Evolutionary conservation across 2,888 invertebrate genomes (phyloP), one percentile per base, ranked within the genome.

Genomic region (Temnothorax ravouxi): DNA sequence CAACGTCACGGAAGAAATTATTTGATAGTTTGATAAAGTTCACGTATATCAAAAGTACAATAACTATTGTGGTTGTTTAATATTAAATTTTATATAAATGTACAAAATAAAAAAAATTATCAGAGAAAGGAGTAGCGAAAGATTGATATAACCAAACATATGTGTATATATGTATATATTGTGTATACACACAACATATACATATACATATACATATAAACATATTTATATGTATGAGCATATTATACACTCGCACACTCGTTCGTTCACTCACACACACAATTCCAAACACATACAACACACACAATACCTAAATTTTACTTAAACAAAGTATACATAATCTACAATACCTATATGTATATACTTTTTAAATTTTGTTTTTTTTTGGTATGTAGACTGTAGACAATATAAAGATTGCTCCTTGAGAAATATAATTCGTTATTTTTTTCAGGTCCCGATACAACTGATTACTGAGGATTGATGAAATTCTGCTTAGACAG

Each of bases 391-490:
- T 18, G 9, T 18, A 34, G 29, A 2, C 2, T 21, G 9, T 18
- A 34, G 29, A 2, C 3, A 3, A 15, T 69, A 34, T 18, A 59
- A 59, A 47, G 6, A 67, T 56, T 44, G n/a, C 9, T 79, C 34
- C 34, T 56, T 47, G 18, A 25, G 87, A 64, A 34, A 72, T 66
- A 47, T 47, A 67, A 67, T 67, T 67, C 9, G 9, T 66, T 69
- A 34, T 84, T 90, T 94, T 94, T 86, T 94, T 86, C 92, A 94
- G 94, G 93, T 92, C 94, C 94, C 87, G 94, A 94, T 83, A 92
- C 93, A 85, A 94, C 93, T 82, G 94, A 94, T 90, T 94, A 94
- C 87, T 94, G 91, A 94, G 84, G 86, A 84, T 69, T 86, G 85
- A 79, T 84, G 86, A 44, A 47, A 71, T 69, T 84, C 87, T 67